Evolutionary conservation across 2,797 vertebrate genomes (phyloP).

Genomic region (Sardinella longiceps): DNA sequence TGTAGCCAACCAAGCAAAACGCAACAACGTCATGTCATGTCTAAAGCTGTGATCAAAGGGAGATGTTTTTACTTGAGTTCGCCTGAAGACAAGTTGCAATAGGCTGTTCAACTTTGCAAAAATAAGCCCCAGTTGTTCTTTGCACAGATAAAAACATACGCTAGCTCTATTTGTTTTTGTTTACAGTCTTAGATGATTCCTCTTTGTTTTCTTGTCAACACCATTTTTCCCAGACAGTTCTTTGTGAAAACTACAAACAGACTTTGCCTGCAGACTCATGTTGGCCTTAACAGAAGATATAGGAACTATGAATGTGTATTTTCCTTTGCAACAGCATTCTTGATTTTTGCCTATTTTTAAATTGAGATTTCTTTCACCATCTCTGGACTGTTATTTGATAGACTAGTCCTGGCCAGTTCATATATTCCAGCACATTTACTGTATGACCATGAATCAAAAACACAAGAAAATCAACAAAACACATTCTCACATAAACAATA

Average conservation of each 20-base stretch:
- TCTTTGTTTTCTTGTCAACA: not conserved
- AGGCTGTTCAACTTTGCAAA: not conserved
- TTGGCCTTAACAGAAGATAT: not conserved
- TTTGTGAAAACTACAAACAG: not conserved
- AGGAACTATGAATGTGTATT: not conserved
- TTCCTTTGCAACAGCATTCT: not conserved
- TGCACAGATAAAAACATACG: not conserved
- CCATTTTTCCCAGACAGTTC: not conserved
- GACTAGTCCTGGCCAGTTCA: not conserved
- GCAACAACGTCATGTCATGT: not conserved
- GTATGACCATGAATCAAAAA: not conserved
- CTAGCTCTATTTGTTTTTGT: not conserved
- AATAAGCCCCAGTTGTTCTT: not conserved
- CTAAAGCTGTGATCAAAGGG: not conserved
- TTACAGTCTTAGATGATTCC: not conserved
- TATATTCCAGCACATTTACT: not conserved
- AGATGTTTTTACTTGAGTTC: not conserved
- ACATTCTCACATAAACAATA: too few species aligned
- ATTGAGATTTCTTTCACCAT: not conserved
- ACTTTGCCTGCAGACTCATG: not conserved
- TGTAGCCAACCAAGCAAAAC: slow-evolving; percentile 6
- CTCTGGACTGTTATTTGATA: not conserved
- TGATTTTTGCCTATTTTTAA: not conserved
- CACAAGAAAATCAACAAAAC: not conserved
- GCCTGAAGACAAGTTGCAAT: not conserved